Percentiles rank a stretch among this genome's conserved stretches.
phyloP scores from a whole-genome alignment of 2,113 vertebrate species.

The Cavia porcellus region DNA sequence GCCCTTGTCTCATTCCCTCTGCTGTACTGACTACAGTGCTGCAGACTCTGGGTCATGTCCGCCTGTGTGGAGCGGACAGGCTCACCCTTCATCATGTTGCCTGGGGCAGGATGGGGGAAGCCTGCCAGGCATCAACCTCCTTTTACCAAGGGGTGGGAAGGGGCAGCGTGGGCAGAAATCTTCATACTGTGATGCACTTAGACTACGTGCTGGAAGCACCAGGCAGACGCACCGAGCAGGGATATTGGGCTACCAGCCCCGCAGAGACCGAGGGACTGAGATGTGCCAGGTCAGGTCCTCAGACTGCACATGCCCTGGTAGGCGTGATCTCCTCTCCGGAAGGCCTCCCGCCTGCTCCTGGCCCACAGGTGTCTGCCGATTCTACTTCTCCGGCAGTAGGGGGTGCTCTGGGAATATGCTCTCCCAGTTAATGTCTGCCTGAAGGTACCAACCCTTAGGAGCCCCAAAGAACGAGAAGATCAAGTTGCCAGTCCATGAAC shows the following conservation, averaged over 20 bases:
- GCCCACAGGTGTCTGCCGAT: neutral
- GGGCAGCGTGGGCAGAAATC: fast-evolving
- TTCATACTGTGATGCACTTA: neutral
- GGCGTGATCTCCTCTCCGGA: fast-evolving
- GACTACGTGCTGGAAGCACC: fast-evolving
- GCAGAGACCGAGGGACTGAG: fast-evolving
- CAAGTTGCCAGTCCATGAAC: neutral
- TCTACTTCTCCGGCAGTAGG: neutral
- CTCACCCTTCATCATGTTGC: fast-evolving
- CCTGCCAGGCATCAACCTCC: fast-evolving
- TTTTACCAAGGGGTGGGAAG: neutral
- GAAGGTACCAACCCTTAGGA: neutral
- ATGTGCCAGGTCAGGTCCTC: too few species aligned
- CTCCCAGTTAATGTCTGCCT: neutral
- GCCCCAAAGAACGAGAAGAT: neutral
- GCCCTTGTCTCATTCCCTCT: neutral
- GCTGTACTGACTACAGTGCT: neutral
- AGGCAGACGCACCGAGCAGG: fast-evolving
- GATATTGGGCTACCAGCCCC: neutral
- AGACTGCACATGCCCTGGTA: fast-evolving
- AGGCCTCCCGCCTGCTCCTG: neutral
- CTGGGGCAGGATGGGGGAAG: neutral
- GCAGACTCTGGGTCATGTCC: fast-evolving
- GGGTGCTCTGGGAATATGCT: constrained; percentile 2
- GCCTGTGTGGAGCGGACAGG: neutral